These are phyloP conservation scores for Ginglymostoma cirratum DNA, from an alignment of 2,113 vertebrate species.

Conservation along the genomic window DNA sequence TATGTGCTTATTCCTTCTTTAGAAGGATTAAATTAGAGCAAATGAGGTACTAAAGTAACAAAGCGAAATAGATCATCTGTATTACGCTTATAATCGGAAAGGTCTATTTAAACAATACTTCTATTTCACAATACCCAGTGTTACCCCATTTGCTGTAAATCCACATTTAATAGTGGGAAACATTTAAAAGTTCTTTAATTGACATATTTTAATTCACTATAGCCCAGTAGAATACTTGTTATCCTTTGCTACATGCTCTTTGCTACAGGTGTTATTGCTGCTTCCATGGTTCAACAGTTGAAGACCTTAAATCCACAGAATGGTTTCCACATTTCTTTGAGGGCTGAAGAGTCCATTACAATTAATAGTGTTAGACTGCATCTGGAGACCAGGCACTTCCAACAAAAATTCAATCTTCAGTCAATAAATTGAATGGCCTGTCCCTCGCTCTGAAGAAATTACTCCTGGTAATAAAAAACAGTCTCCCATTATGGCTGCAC, in stretches of 20 bases:
- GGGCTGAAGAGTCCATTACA: neutral
- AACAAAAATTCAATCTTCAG: neutral
- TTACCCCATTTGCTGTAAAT: neutral
- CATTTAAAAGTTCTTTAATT: neutral
- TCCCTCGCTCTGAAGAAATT: neutral
- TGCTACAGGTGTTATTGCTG: neutral
- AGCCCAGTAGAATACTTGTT: neutral
- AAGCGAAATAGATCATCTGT: neutral
- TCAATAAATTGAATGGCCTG: slow-evolving; percentile 7
- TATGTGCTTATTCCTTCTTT: neutral
- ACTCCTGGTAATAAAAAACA: neutral
- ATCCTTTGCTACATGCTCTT: neutral
- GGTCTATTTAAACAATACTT: neutral
- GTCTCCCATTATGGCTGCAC: neutral
- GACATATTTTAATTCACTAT: neutral
- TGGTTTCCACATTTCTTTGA: neutral
- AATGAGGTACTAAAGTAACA: slow-evolving; percentile 17
- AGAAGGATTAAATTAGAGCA: neutral
- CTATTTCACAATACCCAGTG: neutral
- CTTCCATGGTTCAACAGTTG: neutral
- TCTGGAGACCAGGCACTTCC: neutral
- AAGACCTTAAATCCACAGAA: neutral
- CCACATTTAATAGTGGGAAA: neutral
- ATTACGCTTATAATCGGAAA: neutral
- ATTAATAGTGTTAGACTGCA: neutral